Evolutionary conservation across 2,888 invertebrate genomes (phyloP), one percentile per base, ranked within the genome.

Genomic region (Ornithoptera priamus): DNA sequence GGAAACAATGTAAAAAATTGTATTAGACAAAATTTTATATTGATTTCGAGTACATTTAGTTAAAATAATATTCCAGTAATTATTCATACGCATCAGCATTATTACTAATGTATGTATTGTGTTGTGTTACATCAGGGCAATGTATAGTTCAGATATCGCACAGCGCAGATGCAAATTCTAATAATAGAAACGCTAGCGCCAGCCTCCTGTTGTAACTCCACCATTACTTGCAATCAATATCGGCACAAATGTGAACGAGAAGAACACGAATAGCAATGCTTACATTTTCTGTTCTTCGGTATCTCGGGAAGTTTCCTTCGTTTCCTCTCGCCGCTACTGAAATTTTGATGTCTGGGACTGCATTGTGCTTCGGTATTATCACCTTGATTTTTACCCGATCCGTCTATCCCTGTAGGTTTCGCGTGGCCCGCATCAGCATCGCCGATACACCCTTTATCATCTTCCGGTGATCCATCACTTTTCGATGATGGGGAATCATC

Each of bases 221-320:
- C 22, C 22, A 8, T 39, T 1, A 61, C 18, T 30, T n/a, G n/a
- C 3, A 61, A 61, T 42, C 6, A 12, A 42, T 36, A 42, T 50
- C 12, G 46, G 1, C 46, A 62, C 22, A 15, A 69, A 60, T 24
- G 22, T 30, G 50, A 65, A 57, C n/a, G 57, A 20, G 50, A 50
- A 2, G 15, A 18, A 50, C 2, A 50, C 5, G 17, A 50, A 50
- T 3, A 50, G 50, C 12, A 17, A 17, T 73, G 87, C 95, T 95
- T 87, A 97, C 97, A 95, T 94, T 97, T 97, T 86, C 96, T 96
- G 80, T 96, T 96, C 86, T 97, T 97, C 7, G 97, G 97, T 78
- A 97, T 97, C 90, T 97, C 97, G 53, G 97, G 97, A 39, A 97
- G 93, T 90, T 96, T 97, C 89, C 97, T 94, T 78, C 98, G 93